Conservation (phyloP, 2,888 invertebrate species). For the Phengaris arion region DNA sequence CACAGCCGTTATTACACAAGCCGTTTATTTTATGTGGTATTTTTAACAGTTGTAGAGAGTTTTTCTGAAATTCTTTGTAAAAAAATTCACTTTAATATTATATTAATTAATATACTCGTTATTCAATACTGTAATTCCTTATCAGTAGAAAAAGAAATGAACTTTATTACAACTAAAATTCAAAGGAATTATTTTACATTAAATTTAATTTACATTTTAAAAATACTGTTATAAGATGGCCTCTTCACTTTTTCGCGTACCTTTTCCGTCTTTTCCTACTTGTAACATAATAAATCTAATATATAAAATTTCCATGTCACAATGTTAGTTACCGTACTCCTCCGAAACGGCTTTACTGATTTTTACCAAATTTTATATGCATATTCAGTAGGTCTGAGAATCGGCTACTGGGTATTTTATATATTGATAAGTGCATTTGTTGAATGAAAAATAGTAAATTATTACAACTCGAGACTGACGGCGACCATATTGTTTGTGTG, state of each 20-base stretch:
- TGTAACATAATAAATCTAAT: no score
- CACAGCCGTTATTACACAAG: neutral
- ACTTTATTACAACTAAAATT: neutral
- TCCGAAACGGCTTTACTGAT: no score
- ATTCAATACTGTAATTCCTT: neutral
- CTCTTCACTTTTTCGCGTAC: neutral
- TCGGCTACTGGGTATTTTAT: no score
- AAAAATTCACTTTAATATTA: neutral
- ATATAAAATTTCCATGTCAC: no score
- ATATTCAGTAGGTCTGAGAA: no score
- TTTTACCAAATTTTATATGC: no score
- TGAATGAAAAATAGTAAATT: no score
- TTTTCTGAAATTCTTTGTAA: neutral
- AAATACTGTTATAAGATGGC: neutral
- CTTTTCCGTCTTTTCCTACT: neutral
- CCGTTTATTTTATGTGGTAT: neutral
- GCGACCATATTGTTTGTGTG: no score
- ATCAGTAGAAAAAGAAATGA: neutral
- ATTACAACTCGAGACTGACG: no score
- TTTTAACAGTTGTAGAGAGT: neutral
- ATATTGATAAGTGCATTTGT: no score
- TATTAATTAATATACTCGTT: constrained; percentile 6
- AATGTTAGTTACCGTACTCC: no score
- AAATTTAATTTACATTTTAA: neutral
- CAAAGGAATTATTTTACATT: neutral